These are phyloP conservation scores for Microplitis manilae DNA, from an alignment of 2,888 invertebrate species.

Conservation along the genomic window DNA sequence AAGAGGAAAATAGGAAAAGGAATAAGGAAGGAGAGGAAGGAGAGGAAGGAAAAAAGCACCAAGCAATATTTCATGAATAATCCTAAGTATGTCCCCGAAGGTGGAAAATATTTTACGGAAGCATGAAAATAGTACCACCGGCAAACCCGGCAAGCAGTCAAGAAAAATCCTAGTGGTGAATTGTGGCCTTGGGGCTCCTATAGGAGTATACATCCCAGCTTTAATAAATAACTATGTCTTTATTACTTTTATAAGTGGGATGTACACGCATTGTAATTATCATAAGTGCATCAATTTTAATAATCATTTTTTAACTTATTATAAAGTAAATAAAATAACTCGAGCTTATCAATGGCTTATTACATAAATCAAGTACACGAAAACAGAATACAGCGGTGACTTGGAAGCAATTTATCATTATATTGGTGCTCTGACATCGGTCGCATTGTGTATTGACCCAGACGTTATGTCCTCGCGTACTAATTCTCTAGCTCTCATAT, in stretches of 20 bases:
- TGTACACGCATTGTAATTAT: background rate
- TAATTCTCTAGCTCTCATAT: background rate
- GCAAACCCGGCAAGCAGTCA: slow-evolving; percentile 17
- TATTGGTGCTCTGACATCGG: background rate
- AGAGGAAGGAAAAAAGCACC: background rate
- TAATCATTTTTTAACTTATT: too few species aligned
- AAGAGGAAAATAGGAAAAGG: slow-evolving; percentile 25
- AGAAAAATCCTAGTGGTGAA: slow-evolving; percentile 42
- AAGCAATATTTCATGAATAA: slow-evolving; percentile 47
- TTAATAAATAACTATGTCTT: slow-evolving; percentile 46
- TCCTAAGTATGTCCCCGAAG: slow-evolving; percentile 36
- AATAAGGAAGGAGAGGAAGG: background rate
- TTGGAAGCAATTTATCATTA: background rate
- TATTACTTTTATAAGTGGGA: slow-evolving; percentile 6
- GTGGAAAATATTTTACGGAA: slow-evolving; percentile 24
- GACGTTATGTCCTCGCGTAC: background rate
- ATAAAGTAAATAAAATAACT: background rate
- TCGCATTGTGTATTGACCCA: background rate
- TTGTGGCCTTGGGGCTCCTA: slow-evolving; percentile 30
- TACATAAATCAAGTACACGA: background rate
- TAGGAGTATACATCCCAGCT: slow-evolving; percentile 27
- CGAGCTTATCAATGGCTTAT: background rate
- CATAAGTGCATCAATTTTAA: background rate
- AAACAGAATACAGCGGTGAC: background rate
- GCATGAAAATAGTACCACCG: slow-evolving; percentile 20